A percentile compares a stretch with the other conserved stretches of the same genome.
Evolutionary conservation across 2,797 vertebrate genomes (phyloP).

Genomic region (Pseudochirops cupreus): DNA sequence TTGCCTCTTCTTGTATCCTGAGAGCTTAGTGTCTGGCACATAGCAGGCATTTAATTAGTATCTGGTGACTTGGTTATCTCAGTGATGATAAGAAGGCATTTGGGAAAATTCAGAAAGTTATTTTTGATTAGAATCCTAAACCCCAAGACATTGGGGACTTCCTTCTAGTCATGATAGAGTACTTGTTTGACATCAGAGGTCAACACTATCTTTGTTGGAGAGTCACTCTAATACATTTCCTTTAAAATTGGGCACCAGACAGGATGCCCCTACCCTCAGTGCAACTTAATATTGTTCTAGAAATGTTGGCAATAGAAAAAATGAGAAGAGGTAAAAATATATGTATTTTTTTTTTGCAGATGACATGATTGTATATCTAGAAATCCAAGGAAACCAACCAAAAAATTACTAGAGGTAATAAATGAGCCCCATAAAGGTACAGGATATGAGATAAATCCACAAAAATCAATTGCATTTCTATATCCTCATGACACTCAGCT

Average conservation of each 20-base stretch:
- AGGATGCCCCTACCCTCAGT: not conserved
- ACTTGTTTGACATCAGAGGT: not conserved
- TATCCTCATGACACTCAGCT: not conserved
- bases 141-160: not conserved
- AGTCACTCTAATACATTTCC: not conserved
- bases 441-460: conserved; percentile 8
- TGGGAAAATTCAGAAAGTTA: not conserved
- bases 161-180: not conserved
- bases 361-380: conserved; percentile 11
- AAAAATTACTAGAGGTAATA: conserved; percentile 9
- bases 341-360: conserved; percentile 9
- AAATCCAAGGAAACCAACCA: conserved; percentile 10
- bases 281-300: not conserved
- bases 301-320: not conserved
- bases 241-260: not conserved
- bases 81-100: not conserved
- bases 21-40: not conserved
- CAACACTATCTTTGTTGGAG: not conserved
- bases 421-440: not conserved
- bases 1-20: not conserved
- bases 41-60: not conserved
- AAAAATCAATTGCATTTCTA: conserved; percentile 3
- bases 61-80: not conserved
- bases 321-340: not conserved
- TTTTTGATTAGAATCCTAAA: not conserved